Percentiles rank a stretch among this genome's conserved stretches.
These are phyloP conservation scores for Anas platyrhynchos DNA, from an alignment of 2,113 vertebrate species.

Conservation along the genomic window DNA sequence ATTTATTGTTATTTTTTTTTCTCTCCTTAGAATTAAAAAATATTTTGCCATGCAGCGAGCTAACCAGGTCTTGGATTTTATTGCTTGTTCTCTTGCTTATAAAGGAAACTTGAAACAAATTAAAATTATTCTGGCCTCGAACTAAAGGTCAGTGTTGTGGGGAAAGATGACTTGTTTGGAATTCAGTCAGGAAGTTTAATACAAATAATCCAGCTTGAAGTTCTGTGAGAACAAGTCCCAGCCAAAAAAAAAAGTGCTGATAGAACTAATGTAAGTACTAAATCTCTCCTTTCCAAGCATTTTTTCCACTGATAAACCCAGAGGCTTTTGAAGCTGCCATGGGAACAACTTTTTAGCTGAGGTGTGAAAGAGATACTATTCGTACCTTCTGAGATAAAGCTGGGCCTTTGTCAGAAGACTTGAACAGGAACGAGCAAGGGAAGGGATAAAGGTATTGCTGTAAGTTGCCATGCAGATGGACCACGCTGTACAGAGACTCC, in stretches of 20 bases:
- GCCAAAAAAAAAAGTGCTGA: constrained; percentile 5
- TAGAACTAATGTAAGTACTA: constrained; percentile 54
- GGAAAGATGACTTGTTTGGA: constrained; percentile 70
- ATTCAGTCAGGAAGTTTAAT: constrained; percentile 73
- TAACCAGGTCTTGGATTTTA: not conserved
- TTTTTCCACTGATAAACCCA: constrained; percentile 19
- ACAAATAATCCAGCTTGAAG: constrained; percentile 69
- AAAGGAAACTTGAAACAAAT: constrained; percentile 68
- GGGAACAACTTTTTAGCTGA: constrained; percentile 16
- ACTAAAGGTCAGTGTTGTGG: constrained; percentile 58
- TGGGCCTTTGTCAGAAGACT: not conserved
- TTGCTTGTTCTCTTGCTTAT: constrained; percentile 38
- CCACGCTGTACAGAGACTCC: not conserved
- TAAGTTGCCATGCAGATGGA: not conserved
- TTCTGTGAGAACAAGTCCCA: constrained; percentile 64
- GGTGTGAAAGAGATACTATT: not conserved
- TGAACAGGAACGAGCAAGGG: not conserved
- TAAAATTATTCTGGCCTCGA: constrained; percentile 41
- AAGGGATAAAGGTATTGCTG: not conserved
- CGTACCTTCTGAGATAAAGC: not conserved
- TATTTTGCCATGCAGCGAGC: not conserved
- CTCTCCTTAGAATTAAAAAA: not conserved
- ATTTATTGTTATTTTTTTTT: not conserved
- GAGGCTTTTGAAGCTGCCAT: constrained; percentile 12
- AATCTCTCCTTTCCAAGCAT: constrained; percentile 32